phyloP scores from a whole-genome alignment of 2,797 vertebrate species.

The Picus viridis region DNA sequence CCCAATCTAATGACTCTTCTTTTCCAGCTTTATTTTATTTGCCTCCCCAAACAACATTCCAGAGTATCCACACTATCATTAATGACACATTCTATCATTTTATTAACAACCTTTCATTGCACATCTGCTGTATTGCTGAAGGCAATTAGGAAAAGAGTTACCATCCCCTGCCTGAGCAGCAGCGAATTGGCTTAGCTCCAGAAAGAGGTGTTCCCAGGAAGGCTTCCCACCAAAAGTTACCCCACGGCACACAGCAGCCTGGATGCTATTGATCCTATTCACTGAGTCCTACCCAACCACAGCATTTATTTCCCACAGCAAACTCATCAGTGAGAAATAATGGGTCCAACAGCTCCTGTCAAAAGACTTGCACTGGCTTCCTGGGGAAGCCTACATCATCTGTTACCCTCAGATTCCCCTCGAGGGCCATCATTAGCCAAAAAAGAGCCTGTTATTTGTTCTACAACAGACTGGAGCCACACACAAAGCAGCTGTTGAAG shows the following conservation, averaged over 20 bases:
- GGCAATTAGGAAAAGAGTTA: slow-evolving; percentile 33
- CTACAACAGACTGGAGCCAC: background rate
- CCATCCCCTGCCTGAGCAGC: background rate
- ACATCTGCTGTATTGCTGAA: slow-evolving; percentile 19
- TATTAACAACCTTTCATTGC: background rate
- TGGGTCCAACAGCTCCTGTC: slow-evolving; percentile 9
- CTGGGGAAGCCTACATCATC: slow-evolving; percentile 6
- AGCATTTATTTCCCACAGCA: background rate
- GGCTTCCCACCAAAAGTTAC: background rate
- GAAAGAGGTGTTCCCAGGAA: background rate
- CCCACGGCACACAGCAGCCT: background rate
- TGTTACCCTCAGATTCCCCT: background rate
- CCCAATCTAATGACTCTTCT: background rate
- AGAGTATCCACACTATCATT: background rate
- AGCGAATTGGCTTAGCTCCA: slow-evolving; percentile 4
- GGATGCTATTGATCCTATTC: background rate
- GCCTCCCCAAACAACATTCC: background rate
- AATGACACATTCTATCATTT: slow-evolving; percentile 12
- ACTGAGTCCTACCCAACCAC: background rate
- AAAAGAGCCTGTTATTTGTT: background rate
- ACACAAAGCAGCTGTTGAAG: background rate
- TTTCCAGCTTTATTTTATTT: background rate
- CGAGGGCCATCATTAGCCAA: background rate
- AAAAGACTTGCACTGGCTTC: slow-evolving; percentile 33
- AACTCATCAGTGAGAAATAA: background rate